These are phyloP conservation scores for Aethina tumida DNA, from an alignment of 1,140 invertebrate genomes.

Conservation along the genomic window DNA sequence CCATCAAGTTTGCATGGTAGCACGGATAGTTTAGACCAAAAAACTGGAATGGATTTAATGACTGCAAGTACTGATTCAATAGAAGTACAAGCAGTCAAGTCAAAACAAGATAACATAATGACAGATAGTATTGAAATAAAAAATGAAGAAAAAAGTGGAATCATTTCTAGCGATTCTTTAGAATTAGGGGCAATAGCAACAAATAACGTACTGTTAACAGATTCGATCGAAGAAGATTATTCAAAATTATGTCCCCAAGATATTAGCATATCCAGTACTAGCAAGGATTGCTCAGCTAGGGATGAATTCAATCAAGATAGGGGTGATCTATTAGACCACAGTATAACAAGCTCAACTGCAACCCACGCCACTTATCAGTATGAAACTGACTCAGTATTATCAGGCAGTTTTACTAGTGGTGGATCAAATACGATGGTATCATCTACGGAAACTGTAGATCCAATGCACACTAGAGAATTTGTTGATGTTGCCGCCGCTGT, in stretches of 20 bases:
- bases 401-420: constrained; percentile 67
- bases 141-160: constrained; percentile 29
- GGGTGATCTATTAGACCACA: constrained; percentile 51
- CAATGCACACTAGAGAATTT: constrained; percentile 20
- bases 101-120: constrained; percentile 28
- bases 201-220: constrained; percentile 31
- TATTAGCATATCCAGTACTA: constrained; percentile 38
- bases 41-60: constrained; percentile 43
- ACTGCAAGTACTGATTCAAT: constrained; percentile 54
- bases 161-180: constrained; percentile 41
- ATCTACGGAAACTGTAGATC: constrained; percentile 55
- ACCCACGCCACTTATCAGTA: constrained; percentile 75
- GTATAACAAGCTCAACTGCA: constrained; percentile 63
- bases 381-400: constrained; percentile 72
- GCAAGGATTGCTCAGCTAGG: constrained; percentile 37
- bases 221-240: constrained; percentile 42
- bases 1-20: constrained; percentile 40
- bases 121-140: constrained; percentile 42
- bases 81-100: constrained; percentile 39
- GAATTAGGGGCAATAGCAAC: constrained; percentile 32
- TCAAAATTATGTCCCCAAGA: constrained; percentile 35
- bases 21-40: constrained; percentile 48
- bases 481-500: constrained; percentile 33
- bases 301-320: constrained; percentile 36
- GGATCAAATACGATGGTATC: constrained; percentile 66